Conservation (phyloP, 1,140 invertebrate genomes). For the Scaptodrosophila lebanonensis region DNA sequence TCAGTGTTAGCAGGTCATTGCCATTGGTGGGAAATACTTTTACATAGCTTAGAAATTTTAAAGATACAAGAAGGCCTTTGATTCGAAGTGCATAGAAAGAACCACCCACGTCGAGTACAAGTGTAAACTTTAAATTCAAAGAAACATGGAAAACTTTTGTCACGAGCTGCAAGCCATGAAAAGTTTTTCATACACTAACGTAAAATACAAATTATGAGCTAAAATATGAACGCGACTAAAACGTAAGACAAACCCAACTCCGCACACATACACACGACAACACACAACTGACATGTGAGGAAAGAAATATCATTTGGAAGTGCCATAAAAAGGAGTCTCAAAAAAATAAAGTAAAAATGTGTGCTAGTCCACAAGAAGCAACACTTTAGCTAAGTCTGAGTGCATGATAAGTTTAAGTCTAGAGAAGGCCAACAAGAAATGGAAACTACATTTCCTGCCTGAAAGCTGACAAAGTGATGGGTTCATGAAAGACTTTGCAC, state of each 20-base stretch:
- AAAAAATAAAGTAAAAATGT: background rate
- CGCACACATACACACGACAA: background rate
- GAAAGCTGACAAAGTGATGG: slow-evolving; percentile 72
- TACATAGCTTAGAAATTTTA: no score
- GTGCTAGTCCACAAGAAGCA: no score
- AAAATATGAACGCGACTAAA: slow-evolving; percentile 56
- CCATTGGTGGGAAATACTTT: no score
- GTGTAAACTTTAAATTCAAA: no score
- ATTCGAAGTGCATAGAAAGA: no score
- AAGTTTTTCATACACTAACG: slow-evolving; percentile 40
- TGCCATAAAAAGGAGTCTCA: slow-evolving; percentile 47
- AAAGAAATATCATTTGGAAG: slow-evolving; percentile 71
- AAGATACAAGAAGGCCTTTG: no score
- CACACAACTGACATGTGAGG: slow-evolving; percentile 29
- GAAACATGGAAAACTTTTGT: no score
- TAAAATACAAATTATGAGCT: slow-evolving; percentile 70
- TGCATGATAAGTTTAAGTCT: background rate
- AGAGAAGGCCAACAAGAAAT: slow-evolving; percentile 45
- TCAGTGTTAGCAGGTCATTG: no score
- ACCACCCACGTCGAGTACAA: no score
- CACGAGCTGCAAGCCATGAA: no score
- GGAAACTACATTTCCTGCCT: slow-evolving; percentile 65
- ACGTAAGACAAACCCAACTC: no score
- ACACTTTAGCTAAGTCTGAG: no score
- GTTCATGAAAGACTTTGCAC: slow-evolving; percentile 69